These are phyloP conservation scores for Dryobates pubescens DNA, from an alignment of 2,797 vertebrate species.

Conservation along the genomic window DNA sequence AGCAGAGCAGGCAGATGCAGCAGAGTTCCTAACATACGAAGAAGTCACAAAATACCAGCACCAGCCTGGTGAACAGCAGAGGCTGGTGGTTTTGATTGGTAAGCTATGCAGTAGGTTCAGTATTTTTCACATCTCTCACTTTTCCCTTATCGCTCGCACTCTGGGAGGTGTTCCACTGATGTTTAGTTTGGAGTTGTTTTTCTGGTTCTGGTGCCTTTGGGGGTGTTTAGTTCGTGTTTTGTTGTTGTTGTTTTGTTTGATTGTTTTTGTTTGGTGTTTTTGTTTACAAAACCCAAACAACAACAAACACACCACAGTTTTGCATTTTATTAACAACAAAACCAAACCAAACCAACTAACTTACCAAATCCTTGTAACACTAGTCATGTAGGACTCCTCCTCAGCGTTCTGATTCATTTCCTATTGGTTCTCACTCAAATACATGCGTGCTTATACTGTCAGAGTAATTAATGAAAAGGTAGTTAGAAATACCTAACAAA, in stretches of 20 bases:
- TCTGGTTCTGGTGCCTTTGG: background rate
- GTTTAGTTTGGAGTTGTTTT: background rate
- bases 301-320: no score
- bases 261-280: background rate
- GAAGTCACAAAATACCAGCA: conserved; percentile 89
- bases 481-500: background rate
- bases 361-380: background rate
- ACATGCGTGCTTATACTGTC: background rate
- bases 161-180: background rate
- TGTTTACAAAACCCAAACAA: background rate
- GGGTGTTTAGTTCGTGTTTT: background rate
- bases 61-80: conserved; percentile 83
- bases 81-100: conserved; percentile 93
- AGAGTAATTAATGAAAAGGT: background rate
- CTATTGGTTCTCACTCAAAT: background rate
- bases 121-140: background rate
- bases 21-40: conserved; percentile 88
- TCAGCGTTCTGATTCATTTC: background rate
- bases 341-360: background rate
- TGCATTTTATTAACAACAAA: no score
- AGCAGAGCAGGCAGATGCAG: conserved; percentile 56
- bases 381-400: background rate
- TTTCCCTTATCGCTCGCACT: background rate
- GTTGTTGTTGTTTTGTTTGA: background rate
- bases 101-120: background rate